Base-by-base conservation (phyloP, 1,140 invertebrate genomes). In the Caenorhabditis latens region DNA sequence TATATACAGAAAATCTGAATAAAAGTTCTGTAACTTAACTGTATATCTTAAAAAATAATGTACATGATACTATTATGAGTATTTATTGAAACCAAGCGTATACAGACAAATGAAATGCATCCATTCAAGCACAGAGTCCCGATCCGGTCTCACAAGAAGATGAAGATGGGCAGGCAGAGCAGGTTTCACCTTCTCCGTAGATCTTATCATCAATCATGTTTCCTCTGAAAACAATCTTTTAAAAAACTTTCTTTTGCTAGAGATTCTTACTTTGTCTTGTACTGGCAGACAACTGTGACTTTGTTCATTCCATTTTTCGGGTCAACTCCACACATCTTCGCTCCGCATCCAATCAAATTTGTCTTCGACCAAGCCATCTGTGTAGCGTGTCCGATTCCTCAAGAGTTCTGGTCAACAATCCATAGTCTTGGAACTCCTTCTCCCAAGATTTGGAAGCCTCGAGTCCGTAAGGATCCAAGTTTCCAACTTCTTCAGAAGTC, bases 351-450 rank as follows among this genome's bases (percentile, higher is more conserved):
- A 58, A 58, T 58, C 4, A n/a, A n/a, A 3, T 21, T 21, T 8
- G 57, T n/a, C n/a, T 8, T n/a, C n/a, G 57, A 14, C 57, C 57
- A 58, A 19, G 7, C 57, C 57, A 58, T 58, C n/a, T 58, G 57
- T 8, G 57, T n/a, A 4, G 57, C 57, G n/a, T 58, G n/a, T 21
- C 57, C 57, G n/a, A 58, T 58, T 58, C 57, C 57, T 16, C n/a
- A 58, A 58, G n/a, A n/a, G 8, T 21, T 58, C 7, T 8, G 8
- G 16, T 8, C 8, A n/a, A 1, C 57, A 0, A 58, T n/a, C 57
- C 57, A 58, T 58, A 58, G n/a, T n/a, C n/a, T n/a, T 58, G 19
- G 57, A 58, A 58, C 8, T 58, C 57, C n/a, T 58, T 21, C n/a
- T 19, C 57, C 57, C 57, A 58, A n/a, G 11, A 58, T n/a, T 58